A percentile compares a stretch with the other conserved stretches of the same genome.
Conservation (phyloP, 2,797 vertebrate species). For the Lagocephalus sceleratus region DNA sequence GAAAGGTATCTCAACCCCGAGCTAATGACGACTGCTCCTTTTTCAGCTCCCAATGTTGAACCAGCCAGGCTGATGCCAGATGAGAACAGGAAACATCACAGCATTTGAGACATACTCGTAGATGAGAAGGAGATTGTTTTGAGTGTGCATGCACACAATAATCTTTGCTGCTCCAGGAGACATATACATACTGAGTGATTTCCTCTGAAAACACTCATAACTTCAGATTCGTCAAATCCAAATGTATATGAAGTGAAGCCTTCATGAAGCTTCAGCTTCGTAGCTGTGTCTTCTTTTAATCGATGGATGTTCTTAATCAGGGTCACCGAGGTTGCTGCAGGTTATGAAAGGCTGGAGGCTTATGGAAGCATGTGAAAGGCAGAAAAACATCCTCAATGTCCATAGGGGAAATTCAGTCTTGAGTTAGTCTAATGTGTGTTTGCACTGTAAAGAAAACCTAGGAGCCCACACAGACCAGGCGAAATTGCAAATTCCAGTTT, state of each 20-base stretch:
- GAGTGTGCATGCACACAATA: conserved; percentile 25
- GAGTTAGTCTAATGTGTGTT: no score
- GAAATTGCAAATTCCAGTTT: no score
- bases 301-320: no score
- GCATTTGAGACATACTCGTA: conserved; percentile 36
- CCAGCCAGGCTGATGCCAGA: conserved; percentile 43
- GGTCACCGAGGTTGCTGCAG: no score
- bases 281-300: no score
- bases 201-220: conserved; percentile 9
- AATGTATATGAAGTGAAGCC: no score
- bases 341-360: no score
- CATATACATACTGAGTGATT: conserved; percentile 8
- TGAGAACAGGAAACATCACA: conserved; percentile 52
- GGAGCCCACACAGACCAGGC: no score
- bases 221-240: background rate
- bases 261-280: no score
- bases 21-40: conserved; percentile 63
- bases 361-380: no score
- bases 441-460: background rate
- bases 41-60: conserved; percentile 41
- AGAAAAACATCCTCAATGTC: no score
- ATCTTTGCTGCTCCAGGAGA: conserved; percentile 1
- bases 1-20: conserved; percentile 64
- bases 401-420: no score
- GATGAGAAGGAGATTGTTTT: conserved; percentile 56